These are phyloP conservation scores for Noctua comes DNA, from an alignment of 2,888 invertebrate genomes.

Conservation along the genomic window DNA sequence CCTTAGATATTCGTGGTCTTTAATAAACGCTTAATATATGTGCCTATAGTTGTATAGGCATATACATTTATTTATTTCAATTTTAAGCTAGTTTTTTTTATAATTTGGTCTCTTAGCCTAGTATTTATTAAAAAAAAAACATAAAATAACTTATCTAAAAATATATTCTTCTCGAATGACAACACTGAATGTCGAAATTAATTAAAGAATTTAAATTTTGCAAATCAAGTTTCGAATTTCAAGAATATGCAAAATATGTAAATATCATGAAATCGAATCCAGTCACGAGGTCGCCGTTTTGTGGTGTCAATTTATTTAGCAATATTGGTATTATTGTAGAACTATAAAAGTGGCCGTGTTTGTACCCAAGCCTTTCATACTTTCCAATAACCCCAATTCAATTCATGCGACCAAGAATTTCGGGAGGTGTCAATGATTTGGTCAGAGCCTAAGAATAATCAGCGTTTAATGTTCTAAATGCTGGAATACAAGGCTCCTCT, in stretches of 20 bases:
- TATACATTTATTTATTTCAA: too few species aligned
- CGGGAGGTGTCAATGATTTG: background rate
- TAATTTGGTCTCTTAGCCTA: background rate
- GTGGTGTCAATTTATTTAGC: constrained; percentile 50
- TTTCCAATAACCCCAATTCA: background rate
- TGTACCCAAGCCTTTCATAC: background rate
- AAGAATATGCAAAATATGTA: constrained; percentile 66
- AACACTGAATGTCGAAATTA: constrained; percentile 47
- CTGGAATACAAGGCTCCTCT: too few species aligned
- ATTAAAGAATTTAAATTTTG: constrained; percentile 56
- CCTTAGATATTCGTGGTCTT: background rate
- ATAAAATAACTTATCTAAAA: constrained; percentile 4
- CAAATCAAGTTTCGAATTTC: constrained; percentile 62
- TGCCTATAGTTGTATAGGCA: background rate
- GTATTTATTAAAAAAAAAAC: constrained; percentile 11
- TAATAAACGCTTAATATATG: background rate
- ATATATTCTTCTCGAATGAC: constrained; percentile 37
- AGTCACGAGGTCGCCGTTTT: constrained; percentile 55
- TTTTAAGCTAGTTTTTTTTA: background rate
- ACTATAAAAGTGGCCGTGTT: constrained; percentile 1
- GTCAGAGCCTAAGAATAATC: too few species aligned
- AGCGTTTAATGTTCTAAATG: too few species aligned
- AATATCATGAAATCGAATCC: constrained; percentile 60
- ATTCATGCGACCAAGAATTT: background rate
- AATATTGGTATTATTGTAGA: constrained; percentile 38